Base-by-base conservation (phyloP, 2,888 invertebrate genomes). In the Tridacna crocea region DNA sequence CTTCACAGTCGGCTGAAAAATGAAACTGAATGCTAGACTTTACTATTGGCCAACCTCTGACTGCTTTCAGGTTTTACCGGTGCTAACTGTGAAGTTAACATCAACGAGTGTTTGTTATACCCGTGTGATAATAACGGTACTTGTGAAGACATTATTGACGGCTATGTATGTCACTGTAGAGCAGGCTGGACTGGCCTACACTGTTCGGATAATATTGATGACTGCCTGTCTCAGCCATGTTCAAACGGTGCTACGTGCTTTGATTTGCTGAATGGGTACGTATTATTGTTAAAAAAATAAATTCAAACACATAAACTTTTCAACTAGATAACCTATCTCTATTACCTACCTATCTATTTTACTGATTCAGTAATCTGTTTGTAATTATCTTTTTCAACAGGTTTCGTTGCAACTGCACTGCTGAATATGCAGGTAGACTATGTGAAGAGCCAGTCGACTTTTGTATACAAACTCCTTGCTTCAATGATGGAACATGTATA, bases 321-420 rank as follows among this genome's bases (percentile, higher is more conserved):
- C 8, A 36, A 36, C 36, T 8, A 36, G 36, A 36, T 36, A 4
- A 36, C 36, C 36, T 4, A 8, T 36, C 36, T 36, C 3, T 36
- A 36, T 36, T 36, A 4, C 8, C 36, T 36, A 36, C 36, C 36
- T 36, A 36, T 36, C 8, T 36, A 36, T 36, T 36, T 36, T 36
- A 36, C 36, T 8, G 8, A 36, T 36, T 36, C 36, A 36, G 36
- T 36, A 36, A 36, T 36, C 36, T 36, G 36, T 36, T 36, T 36
- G 8, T 36, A 36, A 36, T 36, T 36, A 36, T 36, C 36, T 4
- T 36, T 36, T 36, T 36, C 36, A 36, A 36, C 76, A 84, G 84
- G 27, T 84, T 79, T 58, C 72, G 76, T 36, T 84, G 84, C 51
- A 79, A 81, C 63, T 84, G 84, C 26, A 79, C 84, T 6, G 0